Evolutionary conservation across 1,140 invertebrate species (phyloP).

Genomic region (Eupeodes corollae): DNA sequence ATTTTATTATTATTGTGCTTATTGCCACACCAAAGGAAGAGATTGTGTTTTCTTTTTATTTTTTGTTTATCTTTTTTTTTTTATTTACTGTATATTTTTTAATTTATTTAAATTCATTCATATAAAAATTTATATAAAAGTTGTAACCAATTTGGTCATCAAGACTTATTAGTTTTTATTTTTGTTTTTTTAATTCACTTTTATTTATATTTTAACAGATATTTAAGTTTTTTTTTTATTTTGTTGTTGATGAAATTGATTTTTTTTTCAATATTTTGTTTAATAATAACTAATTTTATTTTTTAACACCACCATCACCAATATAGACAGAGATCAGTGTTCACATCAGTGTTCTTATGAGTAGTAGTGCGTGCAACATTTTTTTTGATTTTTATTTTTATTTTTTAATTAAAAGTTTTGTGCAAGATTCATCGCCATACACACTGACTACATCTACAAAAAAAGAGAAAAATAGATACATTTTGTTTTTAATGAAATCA

Average conservation of each 20-base stretch:
- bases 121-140: background rate
- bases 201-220: too few species aligned
- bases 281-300: background rate
- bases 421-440: slow-evolving; percentile 56
- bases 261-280: slow-evolving; percentile 8
- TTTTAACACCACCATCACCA: slow-evolving; percentile 4
- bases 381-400: slow-evolving; percentile 4
- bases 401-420: slow-evolving; percentile 1
- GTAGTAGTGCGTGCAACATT: background rate
- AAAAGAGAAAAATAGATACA: slow-evolving; percentile 40
- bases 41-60: background rate
- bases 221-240: slow-evolving; percentile 10
- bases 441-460: slow-evolving; percentile 69
- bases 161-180: background rate
- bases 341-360: background rate
- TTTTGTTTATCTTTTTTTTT: background rate
- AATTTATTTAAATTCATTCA: slow-evolving; percentile 8
- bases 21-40: too few species aligned
- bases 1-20: too few species aligned
- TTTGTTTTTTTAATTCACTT: background rate
- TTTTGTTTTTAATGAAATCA: slow-evolving; percentile 12
- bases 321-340: slow-evolving; percentile 2
- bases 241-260: slow-evolving; percentile 17
- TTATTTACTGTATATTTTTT: slow-evolving; percentile 5
- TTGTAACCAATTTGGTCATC: too few species aligned